Percentiles rank a stretch among this genome's conserved stretches.
Evolutionary conservation across 2,888 invertebrate species (phyloP).

Genomic region (Luffia ferchaultella): DNA sequence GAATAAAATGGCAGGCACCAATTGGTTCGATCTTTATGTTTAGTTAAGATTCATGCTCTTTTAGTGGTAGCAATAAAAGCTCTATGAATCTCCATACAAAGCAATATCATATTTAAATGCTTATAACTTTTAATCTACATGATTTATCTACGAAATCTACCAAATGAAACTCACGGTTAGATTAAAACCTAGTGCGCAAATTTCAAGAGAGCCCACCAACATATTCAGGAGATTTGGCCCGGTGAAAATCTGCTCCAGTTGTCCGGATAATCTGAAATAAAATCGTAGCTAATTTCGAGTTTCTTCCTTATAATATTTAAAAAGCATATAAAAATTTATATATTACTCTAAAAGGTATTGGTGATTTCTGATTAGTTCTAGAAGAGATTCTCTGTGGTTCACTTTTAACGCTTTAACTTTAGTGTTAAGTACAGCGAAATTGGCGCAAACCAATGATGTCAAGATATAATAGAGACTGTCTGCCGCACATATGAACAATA

Average conservation of each 20-base stretch:
- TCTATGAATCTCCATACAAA: too few relatives aligned
- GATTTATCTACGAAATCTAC: too few relatives aligned
- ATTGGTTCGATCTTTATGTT: too few relatives aligned
- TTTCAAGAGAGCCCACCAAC: conserved; percentile 1
- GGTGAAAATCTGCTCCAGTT: conserved; percentile 3
- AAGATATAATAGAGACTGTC: conserved; percentile 41
- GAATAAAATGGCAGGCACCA: not conserved
- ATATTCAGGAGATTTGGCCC: conserved; percentile 4
- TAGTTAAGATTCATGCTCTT: too few relatives aligned
- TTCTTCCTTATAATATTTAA: too few relatives aligned
- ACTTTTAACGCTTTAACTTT: conserved; percentile 25
- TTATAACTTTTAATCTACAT: too few relatives aligned
- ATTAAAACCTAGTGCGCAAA: conserved; percentile 30
- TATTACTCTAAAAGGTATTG: conserved; percentile 44
- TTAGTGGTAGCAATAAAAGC: too few relatives aligned
- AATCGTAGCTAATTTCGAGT: too few relatives aligned
- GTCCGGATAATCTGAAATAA: conserved; percentile 3
- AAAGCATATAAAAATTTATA: too few relatives aligned
- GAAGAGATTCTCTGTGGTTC: conserved; percentile 19
- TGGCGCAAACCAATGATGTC: conserved; percentile 38
- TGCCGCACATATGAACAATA: conserved; percentile 31
- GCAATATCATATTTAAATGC: too few relatives aligned
- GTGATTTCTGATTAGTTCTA: conserved; percentile 33
- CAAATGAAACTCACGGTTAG: conserved; percentile 30
- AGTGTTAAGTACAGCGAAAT: conserved; percentile 32